Conservation (phyloP, 2,797 vertebrate genomes). For the Hydrolagus colliei region DNA sequence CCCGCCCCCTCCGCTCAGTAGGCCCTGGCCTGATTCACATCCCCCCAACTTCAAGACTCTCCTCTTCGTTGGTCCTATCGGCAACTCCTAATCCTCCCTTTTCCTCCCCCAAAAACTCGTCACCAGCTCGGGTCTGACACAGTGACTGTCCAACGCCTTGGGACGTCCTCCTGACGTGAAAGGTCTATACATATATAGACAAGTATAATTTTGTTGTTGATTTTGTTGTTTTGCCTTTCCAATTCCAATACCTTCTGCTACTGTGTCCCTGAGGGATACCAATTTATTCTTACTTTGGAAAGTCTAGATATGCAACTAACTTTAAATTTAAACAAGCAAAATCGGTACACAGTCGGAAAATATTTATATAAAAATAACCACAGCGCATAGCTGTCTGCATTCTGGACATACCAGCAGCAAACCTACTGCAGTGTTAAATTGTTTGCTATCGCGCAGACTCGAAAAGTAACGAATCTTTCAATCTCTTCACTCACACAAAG, state of each 20-base stretch:
- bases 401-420: background rate
- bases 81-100: too few relatives aligned
- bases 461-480: background rate
- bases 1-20: too few relatives aligned
- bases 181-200: too few relatives aligned
- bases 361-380: background rate
- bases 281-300: background rate
- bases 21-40: too few relatives aligned
- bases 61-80: too few relatives aligned
- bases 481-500: background rate
- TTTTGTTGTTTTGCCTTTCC: background rate
- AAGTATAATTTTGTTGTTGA: too few relatives aligned
- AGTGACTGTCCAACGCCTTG: too few relatives aligned
- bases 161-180: too few relatives aligned
- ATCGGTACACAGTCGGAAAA: background rate
- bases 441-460: background rate
- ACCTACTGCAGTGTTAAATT: background rate
- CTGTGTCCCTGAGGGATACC: background rate
- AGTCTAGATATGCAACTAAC: background rate
- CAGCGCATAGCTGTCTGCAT: background rate
- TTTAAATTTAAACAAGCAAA: background rate
- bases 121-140: too few relatives aligned
- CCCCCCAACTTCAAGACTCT: too few relatives aligned
- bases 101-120: too few relatives aligned
- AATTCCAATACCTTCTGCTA: background rate